Evolutionary conservation across 1,140 invertebrate genomes (phyloP).

Genomic region (Cotesia typhae): DNA sequence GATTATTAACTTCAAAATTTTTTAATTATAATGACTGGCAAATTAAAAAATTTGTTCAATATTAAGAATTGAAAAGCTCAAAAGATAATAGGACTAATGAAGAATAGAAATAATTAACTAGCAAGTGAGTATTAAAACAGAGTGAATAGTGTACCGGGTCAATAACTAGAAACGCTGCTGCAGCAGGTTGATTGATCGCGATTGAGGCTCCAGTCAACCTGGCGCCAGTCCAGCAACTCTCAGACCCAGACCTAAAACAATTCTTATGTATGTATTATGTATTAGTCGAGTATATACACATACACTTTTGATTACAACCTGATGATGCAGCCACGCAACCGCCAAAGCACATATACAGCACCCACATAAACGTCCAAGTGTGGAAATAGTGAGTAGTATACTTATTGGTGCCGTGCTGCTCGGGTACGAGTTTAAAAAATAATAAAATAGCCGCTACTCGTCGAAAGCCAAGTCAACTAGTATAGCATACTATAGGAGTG

Average conservation of each 20-base stretch:
- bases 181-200: slow-evolving; percentile 63
- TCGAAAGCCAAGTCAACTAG: neutral
- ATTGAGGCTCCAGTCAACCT: slow-evolving; percentile 61
- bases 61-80: too few relatives aligned
- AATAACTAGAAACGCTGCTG: slow-evolving; percentile 42
- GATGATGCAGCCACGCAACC: slow-evolving; percentile 20
- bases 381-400: too few relatives aligned
- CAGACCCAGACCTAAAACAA: slow-evolving; percentile 35
- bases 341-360: slow-evolving; percentile 5
- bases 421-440: neutral
- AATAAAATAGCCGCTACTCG: neutral
- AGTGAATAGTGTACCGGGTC: neutral
- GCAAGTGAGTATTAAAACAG: neutral
- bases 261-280: too few relatives aligned
- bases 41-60: too few relatives aligned
- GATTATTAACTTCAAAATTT: too few relatives aligned
- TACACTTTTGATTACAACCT: slow-evolving; percentile 29
- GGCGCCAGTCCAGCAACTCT: slow-evolving; percentile 57
- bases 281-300: neutral
- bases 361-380: neutral
- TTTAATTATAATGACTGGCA: too few relatives aligned
- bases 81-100: neutral
- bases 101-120: neutral
- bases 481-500: neutral
- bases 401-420: slow-evolving; percentile 1